Evolutionary conservation across 2,888 invertebrate species (phyloP), one percentile per base, ranked within the genome.

Genomic region (Bruchidius siliquastri): DNA sequence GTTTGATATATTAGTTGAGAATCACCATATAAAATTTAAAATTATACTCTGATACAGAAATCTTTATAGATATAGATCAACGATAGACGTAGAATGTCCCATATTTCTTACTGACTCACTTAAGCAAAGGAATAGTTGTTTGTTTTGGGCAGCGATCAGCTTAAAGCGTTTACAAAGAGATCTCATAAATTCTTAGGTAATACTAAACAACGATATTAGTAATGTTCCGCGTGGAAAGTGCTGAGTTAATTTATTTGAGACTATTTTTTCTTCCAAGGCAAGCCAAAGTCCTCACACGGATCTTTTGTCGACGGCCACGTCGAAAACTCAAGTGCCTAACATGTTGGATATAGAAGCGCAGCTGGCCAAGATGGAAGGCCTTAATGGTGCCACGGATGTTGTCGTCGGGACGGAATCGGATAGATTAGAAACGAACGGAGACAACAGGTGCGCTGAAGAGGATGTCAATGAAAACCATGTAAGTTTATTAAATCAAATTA

Each of bases 261-360:
- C n/a, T 49, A 49, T 13, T 13, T 68, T 72, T 67, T 68, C 49
- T 71, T 94, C 95, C 86, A 95, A 95, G 85, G 93, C 94, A 86
- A 93, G 90, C 86, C 94, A 88, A 88, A 94, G 91, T 85, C 94
- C 90, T 77, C 90, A 87, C 81, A 82, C 87, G 78, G 84, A 85
- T 77, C 80, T 82, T 76, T 82, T 82, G 70, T 82, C 83, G 21
- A 21, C 68, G 22, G 21, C 68, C 21, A 13, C 49, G 49, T 71
- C 30, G 20, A 22, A 71, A 77, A 81, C 82, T 76, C 85, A 85
- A 84, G 87, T 90, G 81, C 89, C 90, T 83, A 88, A 89, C 81
- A 88, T 91, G 82, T 88, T 90, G 71, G 91, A 91, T 82, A 92
- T 92, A 77, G 92, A 92, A 85, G 92, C 92, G 72, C 92, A 91